phyloP scores from a whole-genome alignment of 2,888 invertebrate genomes.

The Agrotis clavis region DNA sequence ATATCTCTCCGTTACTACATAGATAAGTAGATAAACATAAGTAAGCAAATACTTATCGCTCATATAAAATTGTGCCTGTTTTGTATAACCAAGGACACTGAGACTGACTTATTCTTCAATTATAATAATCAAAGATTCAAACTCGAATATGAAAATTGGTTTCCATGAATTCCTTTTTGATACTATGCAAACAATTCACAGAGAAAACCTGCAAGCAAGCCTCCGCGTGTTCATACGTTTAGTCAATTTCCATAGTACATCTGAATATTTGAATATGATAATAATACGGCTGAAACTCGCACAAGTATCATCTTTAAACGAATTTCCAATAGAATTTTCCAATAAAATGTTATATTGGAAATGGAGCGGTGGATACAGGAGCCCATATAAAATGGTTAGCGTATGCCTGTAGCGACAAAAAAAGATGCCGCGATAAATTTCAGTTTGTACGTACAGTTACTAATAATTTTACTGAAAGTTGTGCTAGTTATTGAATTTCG shows the following conservation, averaged over 20 bases:
- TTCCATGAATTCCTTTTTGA: slow-evolving; percentile 21
- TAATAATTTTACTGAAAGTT: slow-evolving; percentile 68
- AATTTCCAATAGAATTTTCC: slow-evolving; percentile 52
- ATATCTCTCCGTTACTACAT: too few relatives aligned
- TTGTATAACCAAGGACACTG: too few relatives aligned
- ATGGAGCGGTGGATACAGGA: slow-evolving; percentile 45
- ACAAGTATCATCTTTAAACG: slow-evolving; percentile 49
- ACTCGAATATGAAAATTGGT: slow-evolving; percentile 24
- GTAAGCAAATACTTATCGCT: too few relatives aligned
- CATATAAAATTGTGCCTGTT: too few relatives aligned
- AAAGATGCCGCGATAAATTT: slow-evolving; percentile 70
- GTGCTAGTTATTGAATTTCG: slow-evolving; percentile 69
- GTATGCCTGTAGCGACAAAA: slow-evolving; percentile 63
- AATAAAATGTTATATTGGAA: slow-evolving; percentile 55
- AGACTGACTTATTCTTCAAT: slow-evolving; percentile 1
- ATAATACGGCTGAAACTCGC: slow-evolving; percentile 49
- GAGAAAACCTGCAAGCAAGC: slow-evolving; percentile 35
- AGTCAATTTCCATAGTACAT: slow-evolving; percentile 57
- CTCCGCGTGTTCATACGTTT: slow-evolving; percentile 32
- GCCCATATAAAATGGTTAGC: slow-evolving; percentile 56
- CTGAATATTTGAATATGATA: slow-evolving; percentile 58
- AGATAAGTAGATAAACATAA: too few relatives aligned
- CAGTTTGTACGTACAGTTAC: slow-evolving; percentile 54
- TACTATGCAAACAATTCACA: slow-evolving; percentile 31
- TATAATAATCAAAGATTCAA: not conserved